Conservation (phyloP, 2,113 vertebrate species). For the Carassius gibelio region DNA sequence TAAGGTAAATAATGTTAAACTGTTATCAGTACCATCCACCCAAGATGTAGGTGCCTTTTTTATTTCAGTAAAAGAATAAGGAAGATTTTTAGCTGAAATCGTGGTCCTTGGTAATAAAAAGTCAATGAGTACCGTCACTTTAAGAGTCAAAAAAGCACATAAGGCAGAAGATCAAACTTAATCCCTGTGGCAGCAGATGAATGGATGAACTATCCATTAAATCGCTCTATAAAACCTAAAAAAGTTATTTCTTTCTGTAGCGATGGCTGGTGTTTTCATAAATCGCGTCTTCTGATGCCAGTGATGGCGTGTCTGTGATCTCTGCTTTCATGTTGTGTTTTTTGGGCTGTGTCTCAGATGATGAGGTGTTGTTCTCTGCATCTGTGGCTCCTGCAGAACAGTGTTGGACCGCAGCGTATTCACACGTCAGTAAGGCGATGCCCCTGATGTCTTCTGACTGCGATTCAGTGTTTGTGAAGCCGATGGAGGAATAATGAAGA, state of each 20-base stretch:
- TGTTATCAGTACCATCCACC: too few relatives aligned
- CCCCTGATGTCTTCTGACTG: constrained; percentile 1
- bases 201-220: too few relatives aligned
- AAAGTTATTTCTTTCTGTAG: neutral
- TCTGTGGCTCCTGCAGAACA: neutral
- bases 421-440: constrained; percentile 9
- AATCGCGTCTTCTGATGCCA: neutral
- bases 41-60: too few relatives aligned
- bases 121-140: too few relatives aligned
- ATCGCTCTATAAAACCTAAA: too few relatives aligned
- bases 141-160: too few relatives aligned
- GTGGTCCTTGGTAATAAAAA: too few relatives aligned
- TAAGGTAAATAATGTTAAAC: too few relatives aligned
- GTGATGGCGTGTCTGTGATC: neutral
- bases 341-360: neutral
- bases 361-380: neutral
- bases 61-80: too few relatives aligned
- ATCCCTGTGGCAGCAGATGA: too few relatives aligned
- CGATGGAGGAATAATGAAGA: constrained; percentile 39
- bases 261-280: neutral
- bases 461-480: constrained; percentile 1
- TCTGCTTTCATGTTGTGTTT: neutral
- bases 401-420: neutral
- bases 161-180: too few relatives aligned
- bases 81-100: too few relatives aligned